phyloP scores from a whole-genome alignment of 2,113 vertebrate genomes.

The Gopherus flavomarginatus region DNA sequence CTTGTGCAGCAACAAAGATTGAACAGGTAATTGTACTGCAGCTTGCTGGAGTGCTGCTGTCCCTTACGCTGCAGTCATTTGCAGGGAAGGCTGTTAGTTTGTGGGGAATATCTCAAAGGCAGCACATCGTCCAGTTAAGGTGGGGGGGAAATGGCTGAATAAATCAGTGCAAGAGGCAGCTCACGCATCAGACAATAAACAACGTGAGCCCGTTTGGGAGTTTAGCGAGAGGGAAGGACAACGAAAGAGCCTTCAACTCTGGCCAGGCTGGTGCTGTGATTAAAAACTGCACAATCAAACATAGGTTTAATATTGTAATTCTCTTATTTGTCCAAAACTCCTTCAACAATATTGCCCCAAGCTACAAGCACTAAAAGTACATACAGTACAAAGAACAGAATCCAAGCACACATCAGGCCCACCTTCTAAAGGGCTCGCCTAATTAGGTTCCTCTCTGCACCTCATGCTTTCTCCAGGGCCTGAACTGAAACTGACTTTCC shows the following conservation, averaged over 20 bases:
- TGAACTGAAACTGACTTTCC: not conserved
- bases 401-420: not conserved
- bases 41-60: not conserved
- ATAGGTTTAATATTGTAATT: not conserved
- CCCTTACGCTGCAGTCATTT: not conserved
- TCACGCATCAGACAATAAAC: not conserved
- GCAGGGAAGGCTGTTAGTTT: not conserved
- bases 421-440: not conserved
- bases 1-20: not conserved
- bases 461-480: not conserved
- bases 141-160: not conserved
- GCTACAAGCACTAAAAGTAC: not conserved
- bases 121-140: not conserved
- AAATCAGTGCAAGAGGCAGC: not conserved
- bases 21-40: not conserved
- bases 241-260: not conserved
- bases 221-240: not conserved
- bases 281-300: not conserved
- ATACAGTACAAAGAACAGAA: not conserved
- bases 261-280: accelerated
- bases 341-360: not conserved
- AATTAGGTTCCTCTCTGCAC: not conserved
- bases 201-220: not conserved
- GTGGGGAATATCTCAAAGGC: not conserved
- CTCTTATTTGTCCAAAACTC: not conserved